Evolutionary conservation across 1,140 invertebrate genomes (phyloP), one percentile per base, ranked within the genome.

Genomic region (Brachionus calyciflorus): DNA sequence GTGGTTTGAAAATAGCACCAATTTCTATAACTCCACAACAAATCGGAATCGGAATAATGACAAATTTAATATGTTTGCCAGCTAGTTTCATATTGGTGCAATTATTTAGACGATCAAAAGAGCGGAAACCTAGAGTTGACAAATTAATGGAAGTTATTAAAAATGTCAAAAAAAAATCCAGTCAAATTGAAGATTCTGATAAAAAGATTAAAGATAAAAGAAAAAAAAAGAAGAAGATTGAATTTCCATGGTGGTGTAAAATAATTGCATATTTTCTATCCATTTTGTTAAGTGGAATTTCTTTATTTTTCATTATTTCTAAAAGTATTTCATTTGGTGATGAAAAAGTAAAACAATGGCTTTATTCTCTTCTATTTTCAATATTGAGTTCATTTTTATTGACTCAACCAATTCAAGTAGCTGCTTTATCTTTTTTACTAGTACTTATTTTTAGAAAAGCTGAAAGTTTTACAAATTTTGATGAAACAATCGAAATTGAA

Each of bases 261-360:
- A 83, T 85, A 76, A 79, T 89, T 40, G 87, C 83, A 5, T 89
- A 87, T 87, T 78, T 86, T 7, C 48, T 88, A 6, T 81, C 86
- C 6, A 79, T 85, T 63, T 12, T 83, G 3, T 80, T 83, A 0
- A 86, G 87, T 17, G 60, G 82, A 14, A 81, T 84, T 0, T 84
- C 85, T 0, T 81, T 85, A 0, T 85, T 87, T 73, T 87, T 88
- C 80, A 83, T 88, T 6, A 87, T 85, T 79, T 85, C 87, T 40
- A 87, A 87, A 79, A 88, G 87, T 21, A 85, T 88, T 65, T 82
- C 81, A 76, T 89, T 89, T 80, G 85, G 87, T 28, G 87, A 88
- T 70, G 83, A 86, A 24, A 88, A 88, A 77, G 86, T 85, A 37
- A 84, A 84, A 60, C 86, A 88, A 80, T 89, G 88, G 88, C 84